Evolutionary conservation across 2,113 vertebrate genomes (phyloP).

Genomic region (Amphiprion ocellaris): DNA sequence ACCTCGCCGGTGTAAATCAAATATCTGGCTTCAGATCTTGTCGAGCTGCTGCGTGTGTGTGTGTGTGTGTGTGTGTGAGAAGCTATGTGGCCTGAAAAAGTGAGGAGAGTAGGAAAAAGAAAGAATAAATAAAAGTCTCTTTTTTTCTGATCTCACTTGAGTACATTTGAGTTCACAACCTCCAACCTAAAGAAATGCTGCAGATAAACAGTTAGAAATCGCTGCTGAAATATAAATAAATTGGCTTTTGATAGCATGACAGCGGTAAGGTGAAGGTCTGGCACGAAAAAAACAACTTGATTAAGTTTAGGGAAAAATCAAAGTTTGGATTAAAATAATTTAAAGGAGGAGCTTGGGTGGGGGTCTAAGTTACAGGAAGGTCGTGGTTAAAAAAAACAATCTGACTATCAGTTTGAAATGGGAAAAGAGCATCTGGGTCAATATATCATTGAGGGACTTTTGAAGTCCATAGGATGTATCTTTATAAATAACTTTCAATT

Average conservation of each 20-base stretch:
- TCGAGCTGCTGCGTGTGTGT: conserved; percentile 36
- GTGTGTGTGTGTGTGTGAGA: conserved; percentile 5
- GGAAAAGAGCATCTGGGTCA: neutral
- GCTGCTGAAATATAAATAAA: neutral
- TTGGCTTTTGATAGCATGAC: no score
- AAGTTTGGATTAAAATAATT: neutral
- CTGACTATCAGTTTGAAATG: neutral
- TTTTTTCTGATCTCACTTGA: neutral
- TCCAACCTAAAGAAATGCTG: neutral
- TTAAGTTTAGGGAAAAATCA: neutral
- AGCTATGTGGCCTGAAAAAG: neutral
- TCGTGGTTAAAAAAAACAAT: neutral
- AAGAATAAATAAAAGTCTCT: neutral
- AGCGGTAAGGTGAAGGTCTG: neutral
- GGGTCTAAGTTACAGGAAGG: neutral
- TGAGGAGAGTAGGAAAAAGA: neutral
- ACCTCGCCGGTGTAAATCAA: conserved; percentile 82
- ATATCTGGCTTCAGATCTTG: conserved; percentile 75
- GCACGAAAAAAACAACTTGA: neutral
- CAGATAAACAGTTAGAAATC: neutral
- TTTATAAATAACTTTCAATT: no score
- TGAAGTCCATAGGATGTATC: no score
- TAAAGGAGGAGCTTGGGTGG: neutral
- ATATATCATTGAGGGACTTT: no score
- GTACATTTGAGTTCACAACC: neutral